Evolutionary conservation across 2,797 vertebrate genomes (phyloP), one percentile per base, ranked within the genome.

Genomic region (Gadopsis bispinosus): DNA sequence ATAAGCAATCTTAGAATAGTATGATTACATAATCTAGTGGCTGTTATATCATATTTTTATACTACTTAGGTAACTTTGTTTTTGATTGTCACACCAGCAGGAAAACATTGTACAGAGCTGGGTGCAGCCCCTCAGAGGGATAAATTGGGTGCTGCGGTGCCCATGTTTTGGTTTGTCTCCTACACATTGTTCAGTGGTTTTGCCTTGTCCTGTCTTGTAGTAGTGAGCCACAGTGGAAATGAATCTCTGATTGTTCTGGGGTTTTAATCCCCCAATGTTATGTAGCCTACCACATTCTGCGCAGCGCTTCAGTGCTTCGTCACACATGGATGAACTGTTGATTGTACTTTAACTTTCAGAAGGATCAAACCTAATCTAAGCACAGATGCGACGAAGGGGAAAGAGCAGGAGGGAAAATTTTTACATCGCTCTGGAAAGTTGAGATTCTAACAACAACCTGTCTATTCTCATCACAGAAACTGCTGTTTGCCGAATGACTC

Each of bases 221-320:
- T 31, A 65, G 59, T 59, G 55, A 69, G 64, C 74, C 79, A 10
- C 74, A 67, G 85, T 39, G 63, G 76, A 79, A 87, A 83, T 65
- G 55, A 69, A 59, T 35, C 60, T 79, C 53, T 75, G 80, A 86
- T 86, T 86, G 79, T 83, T 88, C 75, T 78, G 85, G 67, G 73
- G 75, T 63, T 85, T 85, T 85, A 88, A 87, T 83, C 84, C 77
- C 77, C 77, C 69, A 80, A 70, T 72, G 75, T 80, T 79, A 83
- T 85, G 86, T 88, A 66, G 65, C 75, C 67, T 19, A 69, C 80
- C 70, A 17, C 77, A 26, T 37, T 43, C 41, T 47, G 43, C 11
- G 9, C 59, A 5, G 13, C 39, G 81, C 76, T 72, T 61, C 73
- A 59, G 55, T 54, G 75, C 72, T 5, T 68, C 60, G 55, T 33